These are phyloP conservation scores for Xestia rhomboidea DNA, from an alignment of 2,888 invertebrate genomes.

Conservation along the genomic window DNA sequence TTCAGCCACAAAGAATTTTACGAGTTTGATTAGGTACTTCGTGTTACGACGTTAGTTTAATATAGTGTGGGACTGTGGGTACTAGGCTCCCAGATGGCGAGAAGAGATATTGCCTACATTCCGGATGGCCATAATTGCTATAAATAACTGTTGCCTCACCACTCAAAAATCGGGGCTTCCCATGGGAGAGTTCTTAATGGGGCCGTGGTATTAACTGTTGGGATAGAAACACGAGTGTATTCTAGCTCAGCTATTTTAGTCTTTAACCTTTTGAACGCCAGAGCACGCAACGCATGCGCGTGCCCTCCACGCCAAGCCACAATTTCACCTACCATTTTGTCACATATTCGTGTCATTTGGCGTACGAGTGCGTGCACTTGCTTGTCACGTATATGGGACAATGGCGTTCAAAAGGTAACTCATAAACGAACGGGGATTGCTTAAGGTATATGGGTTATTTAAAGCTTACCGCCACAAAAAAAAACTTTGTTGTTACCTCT, in stretches of 20 bases:
- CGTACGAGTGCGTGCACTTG: too few relatives aligned
- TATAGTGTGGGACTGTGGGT: not conserved
- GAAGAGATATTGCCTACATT: slow-evolving; percentile 28
- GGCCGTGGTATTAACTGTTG: slow-evolving; percentile 21
- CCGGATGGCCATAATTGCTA: slow-evolving; percentile 30
- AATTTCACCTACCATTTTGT: too few relatives aligned
- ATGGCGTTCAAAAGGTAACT: too few relatives aligned
- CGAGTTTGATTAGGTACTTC: not conserved
- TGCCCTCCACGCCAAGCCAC: too few relatives aligned
- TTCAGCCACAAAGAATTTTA: not conserved
- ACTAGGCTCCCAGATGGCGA: slow-evolving; percentile 31
- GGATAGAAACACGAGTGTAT: not conserved
- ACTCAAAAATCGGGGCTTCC: slow-evolving; percentile 41
- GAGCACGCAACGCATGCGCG: too few relatives aligned
- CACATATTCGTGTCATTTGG: too few relatives aligned
- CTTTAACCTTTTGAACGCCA: too few relatives aligned
- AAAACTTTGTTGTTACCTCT: not conserved
- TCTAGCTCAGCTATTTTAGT: slow-evolving; percentile 29
- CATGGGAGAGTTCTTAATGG: slow-evolving; percentile 40
- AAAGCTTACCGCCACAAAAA: too few relatives aligned
- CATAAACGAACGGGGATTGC: not conserved
- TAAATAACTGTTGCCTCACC: slow-evolving; percentile 32
- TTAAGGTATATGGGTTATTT: not conserved
- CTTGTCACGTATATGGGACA: too few relatives aligned
- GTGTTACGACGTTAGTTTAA: not conserved